phyloP scores from a whole-genome alignment of 2,113 vertebrate genomes.

The Sorex araneus region DNA sequence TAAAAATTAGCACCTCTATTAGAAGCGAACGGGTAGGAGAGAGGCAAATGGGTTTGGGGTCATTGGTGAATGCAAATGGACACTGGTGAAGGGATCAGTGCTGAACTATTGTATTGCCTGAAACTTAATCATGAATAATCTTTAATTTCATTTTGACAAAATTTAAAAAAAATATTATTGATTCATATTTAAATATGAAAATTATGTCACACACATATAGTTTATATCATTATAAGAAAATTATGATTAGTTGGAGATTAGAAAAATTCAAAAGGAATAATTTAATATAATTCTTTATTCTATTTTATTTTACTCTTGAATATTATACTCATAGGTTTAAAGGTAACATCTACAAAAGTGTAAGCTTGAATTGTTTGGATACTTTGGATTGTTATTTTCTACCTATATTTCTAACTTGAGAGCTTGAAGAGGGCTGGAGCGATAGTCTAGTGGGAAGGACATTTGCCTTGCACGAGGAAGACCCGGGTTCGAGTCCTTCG shows the following conservation, averaged over 20 bases:
- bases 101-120: too few species aligned
- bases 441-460: too few species aligned
- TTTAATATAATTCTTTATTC: conserved; percentile 36
- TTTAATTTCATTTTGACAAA: too few species aligned
- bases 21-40: too few species aligned
- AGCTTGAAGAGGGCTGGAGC: not conserved
- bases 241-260: conserved; percentile 20
- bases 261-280: conserved; percentile 9
- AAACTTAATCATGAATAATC: too few species aligned
- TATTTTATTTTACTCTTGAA: conserved; percentile 53
- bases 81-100: too few species aligned
- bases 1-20: too few species aligned
- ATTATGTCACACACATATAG: not conserved
- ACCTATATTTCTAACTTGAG: conserved; percentile 21
- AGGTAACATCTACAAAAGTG: not conserved
- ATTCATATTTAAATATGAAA: not conserved
- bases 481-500: too few species aligned
- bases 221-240: conserved; percentile 55
- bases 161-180: too few species aligned
- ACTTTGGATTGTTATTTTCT: conserved; percentile 36
- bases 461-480: too few species aligned
- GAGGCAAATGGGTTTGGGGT: too few species aligned
- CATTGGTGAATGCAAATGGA: too few species aligned
- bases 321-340: conserved; percentile 7
- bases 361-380: not conserved